Evolutionary conservation across 2,113 vertebrate species (phyloP).

Genomic region (Gobiocypris rarus): DNA sequence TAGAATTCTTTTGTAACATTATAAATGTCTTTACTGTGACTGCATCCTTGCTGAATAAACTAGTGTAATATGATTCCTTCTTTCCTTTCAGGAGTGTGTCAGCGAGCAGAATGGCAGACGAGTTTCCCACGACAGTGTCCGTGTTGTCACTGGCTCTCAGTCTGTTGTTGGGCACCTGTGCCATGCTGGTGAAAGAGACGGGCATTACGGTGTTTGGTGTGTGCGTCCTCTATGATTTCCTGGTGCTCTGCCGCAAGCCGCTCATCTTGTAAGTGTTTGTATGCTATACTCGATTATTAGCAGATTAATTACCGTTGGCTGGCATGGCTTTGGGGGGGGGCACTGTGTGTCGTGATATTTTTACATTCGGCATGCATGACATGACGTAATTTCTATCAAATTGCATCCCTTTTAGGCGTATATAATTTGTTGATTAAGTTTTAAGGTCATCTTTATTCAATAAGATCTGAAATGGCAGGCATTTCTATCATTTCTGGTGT

Average conservation of each 20-base stretch:
- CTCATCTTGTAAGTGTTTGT: conserved; percentile 79
- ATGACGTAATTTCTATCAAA: background rate
- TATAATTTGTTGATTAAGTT: background rate
- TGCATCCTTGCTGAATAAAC: too few relatives aligned
- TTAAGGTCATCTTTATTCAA: background rate
- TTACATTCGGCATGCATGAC: background rate
- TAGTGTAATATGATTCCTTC: background rate
- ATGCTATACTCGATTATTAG: conserved; percentile 1
- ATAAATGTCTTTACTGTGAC: background rate
- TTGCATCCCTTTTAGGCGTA: background rate
- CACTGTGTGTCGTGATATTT: background rate
- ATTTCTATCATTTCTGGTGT: background rate
- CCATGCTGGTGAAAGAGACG: conserved; percentile 98
- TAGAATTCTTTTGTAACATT: background rate
- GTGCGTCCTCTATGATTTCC: conserved; percentile 89
- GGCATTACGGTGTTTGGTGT: conserved; percentile 95
- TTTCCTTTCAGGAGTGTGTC: conserved; percentile 85
- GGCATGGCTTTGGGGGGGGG: background rate
- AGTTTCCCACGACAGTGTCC: conserved; percentile 81
- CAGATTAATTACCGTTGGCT: background rate
- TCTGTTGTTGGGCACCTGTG: conserved; percentile 89
- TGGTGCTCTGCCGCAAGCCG: conserved; percentile 83
- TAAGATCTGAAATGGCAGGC: background rate
- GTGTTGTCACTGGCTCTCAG: conserved; percentile 81
- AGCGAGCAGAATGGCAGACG: conserved; percentile 69